Evolutionary conservation across 2,888 invertebrate species (phyloP), one percentile per base, ranked within the genome.

Genomic region (Resseliella maxima): DNA sequence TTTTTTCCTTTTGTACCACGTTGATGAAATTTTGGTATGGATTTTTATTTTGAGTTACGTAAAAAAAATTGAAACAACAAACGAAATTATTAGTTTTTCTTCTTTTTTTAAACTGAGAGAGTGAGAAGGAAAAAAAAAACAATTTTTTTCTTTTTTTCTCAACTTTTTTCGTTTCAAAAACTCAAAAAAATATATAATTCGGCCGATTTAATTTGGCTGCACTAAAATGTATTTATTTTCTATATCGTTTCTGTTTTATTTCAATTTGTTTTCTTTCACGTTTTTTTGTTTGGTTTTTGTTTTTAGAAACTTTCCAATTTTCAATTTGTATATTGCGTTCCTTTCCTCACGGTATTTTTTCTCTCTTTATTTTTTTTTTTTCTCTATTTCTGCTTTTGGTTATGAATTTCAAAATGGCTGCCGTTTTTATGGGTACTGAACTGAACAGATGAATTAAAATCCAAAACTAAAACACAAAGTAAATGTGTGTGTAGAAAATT

Each of bases 381-480:
- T 31, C 31, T n/a, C 31, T 24, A 6, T 12, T 35, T 31, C 3
- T 35, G 27, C 35, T 35, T 72, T 12, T 35, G 59, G 5, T 59
- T 27, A 36, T 36, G n/a, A 83, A 83, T 83, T 83, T 83, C 83
- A 83, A 83, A 83, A 83, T 83, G 83, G 83, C 83, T 83, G 83
- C 83, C 83, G 83, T 83, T 83, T 83, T 38, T 12, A 12, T 8
- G 72, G 72, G 81, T 81, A 36, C 21, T 35, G 36, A 81, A 38
- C 36, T 83, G 24, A 83, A 36, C 83, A 21, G 36, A 81, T 72
- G 72, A 72, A 38, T 38, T n/a, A 83, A 83, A 38, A 83, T 83
- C 83, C 83, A 83, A 83, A 83, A 83, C 83, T 83, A 38, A 83
- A 83, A 83, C 83, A 83, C 83, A 83, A 83, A 83, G 38, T 24